Percentiles rank a stretch among this genome's conserved stretches.
Conservation (phyloP, 2,113 vertebrate genomes). For the Scophthalmus maximus region DNA sequence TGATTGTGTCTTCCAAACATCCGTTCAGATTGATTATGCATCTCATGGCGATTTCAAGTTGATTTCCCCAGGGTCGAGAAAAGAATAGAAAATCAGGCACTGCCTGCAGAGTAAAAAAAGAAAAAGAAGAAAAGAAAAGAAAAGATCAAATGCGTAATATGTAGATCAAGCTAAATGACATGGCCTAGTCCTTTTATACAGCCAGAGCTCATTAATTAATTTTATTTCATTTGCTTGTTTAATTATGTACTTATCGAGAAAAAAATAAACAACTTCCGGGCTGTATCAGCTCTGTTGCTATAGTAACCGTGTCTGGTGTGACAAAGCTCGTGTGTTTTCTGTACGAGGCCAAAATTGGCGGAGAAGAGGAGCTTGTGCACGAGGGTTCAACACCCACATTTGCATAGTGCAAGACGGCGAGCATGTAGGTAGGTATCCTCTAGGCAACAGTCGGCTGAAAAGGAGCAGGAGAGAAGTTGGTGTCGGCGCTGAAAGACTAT, state of each 20-base stretch:
- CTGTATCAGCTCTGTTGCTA: conserved; percentile 71
- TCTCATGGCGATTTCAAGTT: background rate
- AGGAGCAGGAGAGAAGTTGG: background rate
- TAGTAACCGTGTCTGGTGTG: conserved; percentile 69
- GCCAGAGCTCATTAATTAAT: conserved; percentile 30
- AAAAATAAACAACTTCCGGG: conserved; percentile 55
- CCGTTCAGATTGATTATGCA: background rate
- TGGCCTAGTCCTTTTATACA: background rate
- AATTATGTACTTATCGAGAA: conserved; percentile 54
- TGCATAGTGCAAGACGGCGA: conserved; percentile 43
- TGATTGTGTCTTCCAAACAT: conserved; percentile 10
- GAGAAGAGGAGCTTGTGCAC: conserved; percentile 38
- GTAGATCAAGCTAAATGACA: conserved; percentile 1
- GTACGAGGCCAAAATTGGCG: conserved; percentile 41
- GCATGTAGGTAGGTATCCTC: conserved; percentile 33
- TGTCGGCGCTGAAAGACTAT: conserved; percentile 13
- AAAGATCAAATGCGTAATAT: background rate
- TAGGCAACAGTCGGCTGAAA: conserved; percentile 13
- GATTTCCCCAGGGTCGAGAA: background rate
- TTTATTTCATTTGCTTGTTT: conserved; percentile 49
- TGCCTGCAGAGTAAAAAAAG: background rate
- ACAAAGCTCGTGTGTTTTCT: conserved; percentile 70
- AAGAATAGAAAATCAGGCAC: background rate
- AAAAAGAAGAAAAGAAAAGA: background rate
- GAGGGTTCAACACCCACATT: conserved; percentile 67